phyloP scores from a whole-genome alignment of 2,113 vertebrate species.

The Heteronetta atricapilla region DNA sequence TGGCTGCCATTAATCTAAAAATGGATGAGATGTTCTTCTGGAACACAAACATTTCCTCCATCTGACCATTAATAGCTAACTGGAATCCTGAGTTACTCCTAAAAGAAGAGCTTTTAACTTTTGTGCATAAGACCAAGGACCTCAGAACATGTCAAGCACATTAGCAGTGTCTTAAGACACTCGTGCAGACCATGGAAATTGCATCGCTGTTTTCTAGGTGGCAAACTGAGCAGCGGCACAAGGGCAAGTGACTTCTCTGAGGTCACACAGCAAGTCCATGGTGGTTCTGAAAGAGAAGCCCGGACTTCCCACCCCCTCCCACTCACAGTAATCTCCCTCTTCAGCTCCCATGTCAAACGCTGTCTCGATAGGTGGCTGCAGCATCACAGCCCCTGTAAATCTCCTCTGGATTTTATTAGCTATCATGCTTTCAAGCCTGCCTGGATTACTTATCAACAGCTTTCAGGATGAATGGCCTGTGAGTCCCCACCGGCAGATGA shows the following conservation, averaged over 20 bases:
- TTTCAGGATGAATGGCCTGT: neutral
- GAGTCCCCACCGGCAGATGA: neutral
- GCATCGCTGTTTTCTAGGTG: neutral
- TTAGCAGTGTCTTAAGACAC: neutral
- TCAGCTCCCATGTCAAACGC: neutral
- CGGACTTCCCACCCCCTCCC: neutral
- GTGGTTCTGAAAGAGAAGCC: neutral
- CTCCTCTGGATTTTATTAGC: neutral
- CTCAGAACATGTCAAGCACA: neutral
- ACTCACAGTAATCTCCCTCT: neutral
- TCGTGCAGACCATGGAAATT: neutral
- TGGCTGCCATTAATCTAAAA: neutral
- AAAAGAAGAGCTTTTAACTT: neutral
- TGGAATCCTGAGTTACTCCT: neutral
- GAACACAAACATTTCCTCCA: neutral
- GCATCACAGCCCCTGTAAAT: neutral
- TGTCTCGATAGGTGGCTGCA: neutral
- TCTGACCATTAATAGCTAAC: neutral
- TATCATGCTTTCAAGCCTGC: neutral
- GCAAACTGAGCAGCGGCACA: neutral
- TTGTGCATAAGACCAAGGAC: fast-evolving
- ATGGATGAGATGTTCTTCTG: neutral
- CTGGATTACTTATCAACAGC: neutral
- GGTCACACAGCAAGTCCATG: neutral
- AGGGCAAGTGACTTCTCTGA: fast-evolving